Percentiles rank a stretch among this genome's conserved stretches.
phyloP scores from a whole-genome alignment of 2,888 invertebrate species.

The Maniola hyperantus region DNA sequence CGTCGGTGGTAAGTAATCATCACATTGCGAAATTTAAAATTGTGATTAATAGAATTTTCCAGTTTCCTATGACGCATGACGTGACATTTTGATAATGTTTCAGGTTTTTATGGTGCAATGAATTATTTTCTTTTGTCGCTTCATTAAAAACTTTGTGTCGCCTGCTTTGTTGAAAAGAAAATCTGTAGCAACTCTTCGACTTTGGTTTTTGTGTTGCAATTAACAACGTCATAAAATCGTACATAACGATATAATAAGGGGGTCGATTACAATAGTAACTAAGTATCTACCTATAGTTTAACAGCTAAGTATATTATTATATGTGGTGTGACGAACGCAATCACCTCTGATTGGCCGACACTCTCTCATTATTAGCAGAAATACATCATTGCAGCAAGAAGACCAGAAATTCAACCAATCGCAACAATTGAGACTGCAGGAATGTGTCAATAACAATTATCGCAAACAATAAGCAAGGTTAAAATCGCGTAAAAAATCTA shows the following conservation, averaged over 20 bases:
- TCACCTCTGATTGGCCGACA: no score
- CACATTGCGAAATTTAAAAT: not conserved
- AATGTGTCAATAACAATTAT: no score
- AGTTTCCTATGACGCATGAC: not conserved
- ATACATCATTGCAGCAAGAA: no score
- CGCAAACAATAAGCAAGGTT: no score
- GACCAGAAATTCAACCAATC: no score
- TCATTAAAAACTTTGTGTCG: constrained; percentile 1
- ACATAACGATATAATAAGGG: not conserved
- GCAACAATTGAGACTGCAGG: no score
- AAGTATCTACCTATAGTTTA: no score
- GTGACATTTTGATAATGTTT: not conserved
- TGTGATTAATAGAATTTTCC: not conserved
- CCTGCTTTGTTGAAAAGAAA: constrained; percentile 6
- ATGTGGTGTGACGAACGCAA: no score
- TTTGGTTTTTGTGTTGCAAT: not conserved
- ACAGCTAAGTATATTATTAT: no score
- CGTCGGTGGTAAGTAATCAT: not conserved
- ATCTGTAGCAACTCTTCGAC: not conserved
- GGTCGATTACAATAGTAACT: no score
- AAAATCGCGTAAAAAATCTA: no score
- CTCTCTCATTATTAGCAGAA: no score
- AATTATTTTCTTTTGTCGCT: not conserved
- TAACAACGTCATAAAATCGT: not conserved
- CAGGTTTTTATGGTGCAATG: not conserved